Conservation (phyloP, 1,140 invertebrate species). For the Scylla paramamosain region DNA sequence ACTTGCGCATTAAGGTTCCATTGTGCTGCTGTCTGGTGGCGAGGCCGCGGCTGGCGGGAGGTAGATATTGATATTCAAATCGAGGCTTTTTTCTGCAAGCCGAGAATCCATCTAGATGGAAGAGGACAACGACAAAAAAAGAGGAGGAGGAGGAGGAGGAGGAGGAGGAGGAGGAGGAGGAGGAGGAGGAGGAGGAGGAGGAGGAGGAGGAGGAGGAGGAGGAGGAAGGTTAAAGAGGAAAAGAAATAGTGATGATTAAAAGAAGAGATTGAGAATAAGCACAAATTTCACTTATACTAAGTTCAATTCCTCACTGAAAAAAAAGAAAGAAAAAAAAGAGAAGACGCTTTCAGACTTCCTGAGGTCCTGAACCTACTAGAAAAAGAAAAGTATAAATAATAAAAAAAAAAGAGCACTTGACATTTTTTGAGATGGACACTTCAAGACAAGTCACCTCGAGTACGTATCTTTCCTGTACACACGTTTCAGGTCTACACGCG, state of each 20-base stretch:
- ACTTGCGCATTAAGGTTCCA: neutral
- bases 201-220: constrained; percentile 16
- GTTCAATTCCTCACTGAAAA: no score
- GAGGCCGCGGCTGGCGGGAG: neutral
- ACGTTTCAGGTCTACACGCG: neutral
- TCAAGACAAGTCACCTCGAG: no score
- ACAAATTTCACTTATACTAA: no score
- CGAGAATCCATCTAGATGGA: neutral
- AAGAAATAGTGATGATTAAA: no score
- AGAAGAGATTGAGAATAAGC: no score
- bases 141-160: neutral
- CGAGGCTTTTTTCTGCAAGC: neutral
- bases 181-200: constrained; percentile 28
- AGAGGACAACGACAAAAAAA: neutral
- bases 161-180: neutral
- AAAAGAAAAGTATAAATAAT: no score
- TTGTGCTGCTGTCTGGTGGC: neutral
- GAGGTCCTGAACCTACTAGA: no score
- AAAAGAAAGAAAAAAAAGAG: no score
- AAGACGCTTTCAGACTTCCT: neutral
- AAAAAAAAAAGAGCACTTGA: no score
- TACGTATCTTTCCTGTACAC: no score
- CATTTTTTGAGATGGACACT: no score
- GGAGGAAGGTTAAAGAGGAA: no score
- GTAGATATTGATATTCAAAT: neutral